Percentiles rank a stretch among this genome's conserved stretches.
Conservation (phyloP, 2,888 invertebrate species). For the Nowickia ferox region DNA sequence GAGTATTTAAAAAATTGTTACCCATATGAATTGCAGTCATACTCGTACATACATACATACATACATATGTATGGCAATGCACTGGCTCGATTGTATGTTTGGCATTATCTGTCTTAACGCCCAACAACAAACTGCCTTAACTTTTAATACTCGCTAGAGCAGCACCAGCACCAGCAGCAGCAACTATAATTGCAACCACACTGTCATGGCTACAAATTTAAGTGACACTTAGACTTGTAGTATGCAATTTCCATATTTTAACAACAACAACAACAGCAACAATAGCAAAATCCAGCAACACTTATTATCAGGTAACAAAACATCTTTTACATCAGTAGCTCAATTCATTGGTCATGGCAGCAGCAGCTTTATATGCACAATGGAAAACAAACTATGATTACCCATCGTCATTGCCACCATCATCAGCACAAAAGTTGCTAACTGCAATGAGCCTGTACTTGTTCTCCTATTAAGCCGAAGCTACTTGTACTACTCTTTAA, state of each 20-base stretch:
- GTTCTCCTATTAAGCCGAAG: slow-evolving; percentile 21
- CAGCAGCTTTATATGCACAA: not conserved
- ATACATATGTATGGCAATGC: slow-evolving; percentile 18
- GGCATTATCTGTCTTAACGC: slow-evolving; percentile 64
- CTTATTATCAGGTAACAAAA: slow-evolving; percentile 70
- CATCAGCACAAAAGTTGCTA: slow-evolving; percentile 23
- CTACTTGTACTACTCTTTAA: slow-evolving; percentile 50
- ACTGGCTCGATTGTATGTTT: slow-evolving; percentile 31
- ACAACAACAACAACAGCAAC: slow-evolving; percentile 36
- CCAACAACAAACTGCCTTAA: slow-evolving; percentile 58
- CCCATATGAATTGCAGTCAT: slow-evolving; percentile 61
- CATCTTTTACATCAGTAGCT: slow-evolving; percentile 69
- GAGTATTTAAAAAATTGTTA: slow-evolving; percentile 66
- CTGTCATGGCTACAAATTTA: slow-evolving; percentile 63
- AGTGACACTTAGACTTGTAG: slow-evolving; percentile 71
- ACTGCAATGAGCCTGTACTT: slow-evolving; percentile 21
- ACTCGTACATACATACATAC: not conserved
- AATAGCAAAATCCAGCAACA: slow-evolving; percentile 40
- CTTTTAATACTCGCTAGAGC: not conserved
- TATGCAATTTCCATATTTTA: slow-evolving; percentile 71
- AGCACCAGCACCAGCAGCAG: not conserved
- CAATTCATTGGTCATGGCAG: slow-evolving; percentile 66
- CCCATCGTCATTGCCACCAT: slow-evolving; percentile 61
- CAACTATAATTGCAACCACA: slow-evolving; percentile 37
- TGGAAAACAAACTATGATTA: slow-evolving; percentile 62